Base-by-base conservation (phyloP, 30 jellyfish, hydroid and myxozoan species). In the Rhopilema esculentum region DNA sequence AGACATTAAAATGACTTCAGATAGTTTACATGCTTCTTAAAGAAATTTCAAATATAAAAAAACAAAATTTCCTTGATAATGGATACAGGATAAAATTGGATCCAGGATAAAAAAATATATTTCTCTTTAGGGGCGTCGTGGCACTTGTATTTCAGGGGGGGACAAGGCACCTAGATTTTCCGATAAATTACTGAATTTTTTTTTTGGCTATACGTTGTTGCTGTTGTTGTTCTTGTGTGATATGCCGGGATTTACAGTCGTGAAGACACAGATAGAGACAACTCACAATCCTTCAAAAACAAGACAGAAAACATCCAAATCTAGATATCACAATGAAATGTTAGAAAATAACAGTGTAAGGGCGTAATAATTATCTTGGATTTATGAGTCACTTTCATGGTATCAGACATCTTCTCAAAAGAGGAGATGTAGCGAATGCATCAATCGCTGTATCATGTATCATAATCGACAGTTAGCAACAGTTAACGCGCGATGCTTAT, bases 401-500 rank as follows among this genome's bases (percentile, higher is more conserved):
- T n/a, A n/a, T n/a, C n/a, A n/a, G n/a, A n/a, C n/a, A n/a, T n/a
- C n/a, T 80, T 64, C 90, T 80, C 65, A 80, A 80, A 86, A 80
- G 90, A 73, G 69, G 84, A 25, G 66, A 69, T 83, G 92, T 70
- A 67, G 87, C 85, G 15, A 83, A 83, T 83, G 87, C 87, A 31
- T 83, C 92, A 83, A 28, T 83, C 23, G 49, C 85, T n/a, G n/a
- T n/a, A n/a, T n/a, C n/a, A n/a, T 69, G 87, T 52, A 61, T 50
- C 86, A 69, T 65, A 18, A 80, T 80, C 49, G 62, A 80, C 90
- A 83, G 49, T 4, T 19, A 32, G 21, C 92, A 83, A 83, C 71
- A 40, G 65, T 83, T 70, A 77, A 68, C 77, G 66, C 87, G 68
- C 92, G 48, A 83, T 76, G 77, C 87, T 83, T 4, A 53, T 51